phyloP scores from a whole-genome alignment of 2,113 vertebrate species.

The Cryptoleucopteryx plumbea region DNA sequence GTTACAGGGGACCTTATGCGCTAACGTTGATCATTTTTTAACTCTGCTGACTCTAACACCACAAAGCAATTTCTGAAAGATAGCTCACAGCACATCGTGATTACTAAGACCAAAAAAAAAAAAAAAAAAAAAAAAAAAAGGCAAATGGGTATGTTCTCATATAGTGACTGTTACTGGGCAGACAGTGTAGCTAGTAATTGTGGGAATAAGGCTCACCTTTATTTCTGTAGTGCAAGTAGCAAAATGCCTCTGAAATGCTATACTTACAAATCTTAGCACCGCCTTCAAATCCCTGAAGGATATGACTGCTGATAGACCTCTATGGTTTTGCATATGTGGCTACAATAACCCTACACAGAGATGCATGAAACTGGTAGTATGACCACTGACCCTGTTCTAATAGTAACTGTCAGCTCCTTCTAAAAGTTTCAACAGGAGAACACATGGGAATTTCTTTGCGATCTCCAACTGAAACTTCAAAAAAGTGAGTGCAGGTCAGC shows the following conservation, averaged over 20 bases:
- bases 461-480: background rate
- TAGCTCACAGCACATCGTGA: accelerated
- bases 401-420: background rate
- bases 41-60: background rate
- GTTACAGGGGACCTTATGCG: background rate
- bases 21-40: background rate
- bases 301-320: background rate
- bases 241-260: background rate
- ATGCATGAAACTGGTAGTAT: background rate
- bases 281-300: background rate
- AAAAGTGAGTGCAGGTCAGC: background rate
- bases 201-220: background rate
- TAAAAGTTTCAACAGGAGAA: background rate
- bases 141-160: background rate
- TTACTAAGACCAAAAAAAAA: background rate
- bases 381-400: background rate
- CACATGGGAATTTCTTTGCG: background rate
- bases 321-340: background rate
- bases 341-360: background rate
- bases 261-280: background rate
- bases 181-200: background rate
- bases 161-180: background rate
- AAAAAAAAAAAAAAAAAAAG: background rate
- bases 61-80: background rate
- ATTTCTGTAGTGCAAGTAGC: background rate